phyloP scores from a whole-genome alignment of 2,888 invertebrate species.

The Apantesis nais region DNA sequence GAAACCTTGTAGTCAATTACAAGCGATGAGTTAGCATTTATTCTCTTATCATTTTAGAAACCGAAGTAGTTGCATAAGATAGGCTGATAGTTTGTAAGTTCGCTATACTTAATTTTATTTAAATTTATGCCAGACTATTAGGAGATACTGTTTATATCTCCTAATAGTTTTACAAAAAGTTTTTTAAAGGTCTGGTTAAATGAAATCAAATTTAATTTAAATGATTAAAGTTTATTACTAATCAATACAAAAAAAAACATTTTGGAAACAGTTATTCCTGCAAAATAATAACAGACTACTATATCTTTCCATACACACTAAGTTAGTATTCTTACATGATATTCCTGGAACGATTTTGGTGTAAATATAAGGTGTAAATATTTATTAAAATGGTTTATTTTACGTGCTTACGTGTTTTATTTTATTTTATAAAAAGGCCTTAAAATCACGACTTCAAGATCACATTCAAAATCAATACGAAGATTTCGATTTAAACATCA shows the following conservation, averaged over 20 bases:
- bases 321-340: background rate
- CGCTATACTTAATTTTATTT: background rate
- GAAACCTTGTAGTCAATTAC: conserved; percentile 62
- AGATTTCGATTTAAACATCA: too few species aligned
- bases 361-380: conserved; percentile 22
- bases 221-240: background rate
- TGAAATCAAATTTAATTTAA: background rate
- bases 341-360: background rate
- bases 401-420: background rate
- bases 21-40: background rate
- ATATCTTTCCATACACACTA: background rate
- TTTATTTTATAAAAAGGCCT: background rate
- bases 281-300: background rate
- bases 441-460: too few species aligned
- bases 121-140: background rate
- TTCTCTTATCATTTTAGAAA: background rate
- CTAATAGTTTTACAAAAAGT: background rate
- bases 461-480: too few species aligned
- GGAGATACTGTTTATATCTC: too few species aligned
- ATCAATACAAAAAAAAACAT: background rate
- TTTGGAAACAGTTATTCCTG: background rate
- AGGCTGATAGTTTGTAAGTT: conserved; percentile 20
- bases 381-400: conserved; percentile 6
- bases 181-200: too few species aligned
- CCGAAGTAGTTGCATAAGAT: background rate